Percentiles rank a stretch among this genome's conserved stretches.
Evolutionary conservation across 2,113 vertebrate species (phyloP).

Genomic region (Varanus salvator): DNA sequence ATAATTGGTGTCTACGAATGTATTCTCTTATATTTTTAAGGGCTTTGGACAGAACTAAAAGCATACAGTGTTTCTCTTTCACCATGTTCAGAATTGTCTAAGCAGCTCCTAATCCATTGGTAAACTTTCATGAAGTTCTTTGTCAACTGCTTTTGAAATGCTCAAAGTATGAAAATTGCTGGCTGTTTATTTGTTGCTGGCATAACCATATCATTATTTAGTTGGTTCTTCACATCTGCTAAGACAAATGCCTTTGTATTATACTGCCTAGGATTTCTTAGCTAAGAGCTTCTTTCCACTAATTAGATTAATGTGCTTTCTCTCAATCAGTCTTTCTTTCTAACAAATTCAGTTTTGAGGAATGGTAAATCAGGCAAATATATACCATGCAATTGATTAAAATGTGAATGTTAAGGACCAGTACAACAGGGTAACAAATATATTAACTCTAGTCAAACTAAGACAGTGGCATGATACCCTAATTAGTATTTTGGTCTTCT

Average conservation of each 20-base stretch:
- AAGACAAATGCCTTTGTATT: conserved; percentile 36
- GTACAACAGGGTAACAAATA: conserved; percentile 30
- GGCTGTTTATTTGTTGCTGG: background rate
- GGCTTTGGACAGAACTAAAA: background rate
- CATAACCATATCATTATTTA: background rate
- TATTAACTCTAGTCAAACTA: background rate
- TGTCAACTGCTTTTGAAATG: background rate
- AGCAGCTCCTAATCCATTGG: background rate
- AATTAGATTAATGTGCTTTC: background rate
- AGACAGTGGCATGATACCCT: conserved; percentile 18
- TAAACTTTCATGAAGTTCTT: background rate
- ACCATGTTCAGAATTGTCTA: background rate
- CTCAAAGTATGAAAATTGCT: background rate
- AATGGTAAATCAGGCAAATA: background rate
- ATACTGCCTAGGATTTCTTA: conserved; percentile 44
- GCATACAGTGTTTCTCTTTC: background rate
- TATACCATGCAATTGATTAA: conserved; percentile 14
- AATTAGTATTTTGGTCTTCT: conserved; percentile 26
- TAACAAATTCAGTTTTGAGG: background rate
- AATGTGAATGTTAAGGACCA: background rate
- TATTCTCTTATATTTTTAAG: conserved; percentile 7
- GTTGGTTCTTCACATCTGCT: background rate
- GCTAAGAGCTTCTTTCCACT: conserved; percentile 25
- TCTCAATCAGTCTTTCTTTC: background rate
- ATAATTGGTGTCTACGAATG: conserved; percentile 3